Base-by-base conservation (phyloP, 2,888 invertebrate species). In the Odontocolon sp. region DNA sequence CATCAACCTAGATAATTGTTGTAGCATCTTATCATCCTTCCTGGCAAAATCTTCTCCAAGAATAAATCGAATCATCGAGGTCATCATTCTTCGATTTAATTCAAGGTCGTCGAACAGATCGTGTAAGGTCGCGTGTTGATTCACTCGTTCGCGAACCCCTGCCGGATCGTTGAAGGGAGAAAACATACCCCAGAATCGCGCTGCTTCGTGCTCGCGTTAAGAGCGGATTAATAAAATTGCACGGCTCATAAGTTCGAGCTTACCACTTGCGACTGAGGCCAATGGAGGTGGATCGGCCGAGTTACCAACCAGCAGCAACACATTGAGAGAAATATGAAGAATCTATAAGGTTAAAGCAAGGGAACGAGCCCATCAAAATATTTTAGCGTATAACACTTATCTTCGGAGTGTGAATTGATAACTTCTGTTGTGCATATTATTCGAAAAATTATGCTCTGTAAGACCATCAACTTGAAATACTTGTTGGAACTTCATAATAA, bases 231-330 rank as follows among this genome's bases (percentile, higher is more conserved):
- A 80, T 76, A 78, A 80, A 80, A 80, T 79, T 77, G 50, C 69
- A 80, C 67, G 77, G 68, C 77, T 81, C 73, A 79, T 78, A 79
- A 78, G 72, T 77, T 77, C 59, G 63, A n/a, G 78, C 72, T 77
- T 77, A 75, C 69, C 72, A 45, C 36, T n/a, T 26, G 64, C 16
- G 73, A 38, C 52, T 52, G 52, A 16, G 6, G 54, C 18, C 6
- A 18, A n/a, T n/a, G n/a, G 28, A 54, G 57, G 57, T 40, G 26
- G 40, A 18, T 23, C 6, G 38, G 38, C 16, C 28, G 40, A 21
- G 18, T 8, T 33, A 16, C 28, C 5, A 42, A 16, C n/a, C 40
- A 42, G 16, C 16, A 6, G 28, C 2, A 59, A 16, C 61, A 28
- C 6, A 28, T 4, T 28, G n/a, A n/a, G n/a, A n/a, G n/a, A n/a